Conservation (phyloP, 2,113 vertebrate species). For the Mormoops blainvillei region DNA sequence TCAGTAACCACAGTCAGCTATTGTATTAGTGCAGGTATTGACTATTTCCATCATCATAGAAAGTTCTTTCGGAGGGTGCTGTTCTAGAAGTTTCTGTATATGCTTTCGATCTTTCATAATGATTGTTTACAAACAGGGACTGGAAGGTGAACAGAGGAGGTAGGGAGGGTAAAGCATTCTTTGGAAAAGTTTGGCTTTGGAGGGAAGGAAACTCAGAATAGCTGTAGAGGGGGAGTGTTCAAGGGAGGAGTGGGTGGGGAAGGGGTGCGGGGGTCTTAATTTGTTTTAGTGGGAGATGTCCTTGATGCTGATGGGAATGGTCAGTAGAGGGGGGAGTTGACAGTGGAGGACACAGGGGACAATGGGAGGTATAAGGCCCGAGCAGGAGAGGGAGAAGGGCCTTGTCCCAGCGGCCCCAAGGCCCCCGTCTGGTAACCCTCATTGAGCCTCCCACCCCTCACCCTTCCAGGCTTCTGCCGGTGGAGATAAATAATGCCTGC, state of each 20-base stretch:
- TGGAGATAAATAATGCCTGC: slow-evolving; percentile 77
- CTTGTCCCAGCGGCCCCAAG: rapidly evolving
- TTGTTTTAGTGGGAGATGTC: rapidly evolving
- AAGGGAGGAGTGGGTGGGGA: background rate
- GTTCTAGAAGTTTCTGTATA: background rate
- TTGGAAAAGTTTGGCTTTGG: background rate
- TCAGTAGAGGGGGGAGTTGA: background rate
- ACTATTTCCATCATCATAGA: rapidly evolving
- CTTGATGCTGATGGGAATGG: rapidly evolving
- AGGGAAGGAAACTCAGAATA: rapidly evolving
- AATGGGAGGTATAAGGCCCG: rapidly evolving
- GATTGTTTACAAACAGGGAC: background rate
- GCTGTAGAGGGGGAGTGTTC: no score
- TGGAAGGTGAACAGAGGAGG: background rate
- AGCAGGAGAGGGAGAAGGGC: background rate
- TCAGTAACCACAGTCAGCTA: rapidly evolving
- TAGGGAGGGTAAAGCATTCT: background rate
- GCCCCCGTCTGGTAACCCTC: background rate
- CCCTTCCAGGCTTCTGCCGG: slow-evolving; percentile 64
- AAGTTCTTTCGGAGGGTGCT: background rate
- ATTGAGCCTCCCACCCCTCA: background rate
- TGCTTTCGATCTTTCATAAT: background rate
- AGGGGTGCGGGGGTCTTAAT: rapidly evolving
- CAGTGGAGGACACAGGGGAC: background rate
- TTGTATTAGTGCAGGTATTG: rapidly evolving